A percentile compares a stretch with the other conserved stretches of the same genome.
Evolutionary conservation across 64 coral and sea anemone species (phyloP).

Genomic region (Stichodactyla mertensii): DNA sequence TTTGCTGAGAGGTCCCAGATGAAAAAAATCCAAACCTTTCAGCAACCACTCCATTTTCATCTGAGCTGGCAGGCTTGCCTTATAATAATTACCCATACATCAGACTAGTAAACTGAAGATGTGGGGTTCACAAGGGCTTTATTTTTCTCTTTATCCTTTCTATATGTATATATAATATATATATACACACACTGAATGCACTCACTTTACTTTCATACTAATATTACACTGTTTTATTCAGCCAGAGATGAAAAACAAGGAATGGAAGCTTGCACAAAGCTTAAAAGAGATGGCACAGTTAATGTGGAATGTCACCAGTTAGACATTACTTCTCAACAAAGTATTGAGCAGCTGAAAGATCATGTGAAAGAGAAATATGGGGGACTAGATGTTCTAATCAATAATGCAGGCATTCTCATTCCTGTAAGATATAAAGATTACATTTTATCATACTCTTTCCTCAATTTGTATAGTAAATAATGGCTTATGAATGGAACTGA

Average conservation of each 20-base stretch:
- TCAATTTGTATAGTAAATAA: too few relatives aligned
- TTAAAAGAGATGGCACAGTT: slow-evolving; percentile 21
- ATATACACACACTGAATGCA: too few relatives aligned
- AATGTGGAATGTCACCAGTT: slow-evolving; percentile 63
- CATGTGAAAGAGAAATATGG: slow-evolving; percentile 70
- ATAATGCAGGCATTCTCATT: slow-evolving; percentile 74
- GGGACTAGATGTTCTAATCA: slow-evolving; percentile 67
- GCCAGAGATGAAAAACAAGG: slow-evolving; percentile 68
- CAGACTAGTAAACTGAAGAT: neutral
- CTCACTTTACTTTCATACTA: neutral
- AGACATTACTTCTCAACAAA: slow-evolving; percentile 64
- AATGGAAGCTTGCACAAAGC: slow-evolving; percentile 35
- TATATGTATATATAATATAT: neutral
- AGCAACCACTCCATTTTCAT: too few relatives aligned
- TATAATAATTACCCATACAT: too few relatives aligned
- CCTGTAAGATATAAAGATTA: slow-evolving; percentile 21
- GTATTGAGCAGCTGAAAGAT: slow-evolving; percentile 40
- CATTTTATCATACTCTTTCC: neutral
- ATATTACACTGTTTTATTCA: slow-evolving; percentile 10
- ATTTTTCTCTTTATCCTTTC: neutral
- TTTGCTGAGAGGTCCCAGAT: too few relatives aligned
- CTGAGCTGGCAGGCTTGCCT: too few relatives aligned
- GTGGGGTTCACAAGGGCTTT: too few relatives aligned
- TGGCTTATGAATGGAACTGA: too few relatives aligned
- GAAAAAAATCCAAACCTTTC: too few relatives aligned